Percentiles rank a stretch among this genome's conserved stretches.
Conservation (phyloP, 2,888 invertebrate species). For the Notodonta ziczac region DNA sequence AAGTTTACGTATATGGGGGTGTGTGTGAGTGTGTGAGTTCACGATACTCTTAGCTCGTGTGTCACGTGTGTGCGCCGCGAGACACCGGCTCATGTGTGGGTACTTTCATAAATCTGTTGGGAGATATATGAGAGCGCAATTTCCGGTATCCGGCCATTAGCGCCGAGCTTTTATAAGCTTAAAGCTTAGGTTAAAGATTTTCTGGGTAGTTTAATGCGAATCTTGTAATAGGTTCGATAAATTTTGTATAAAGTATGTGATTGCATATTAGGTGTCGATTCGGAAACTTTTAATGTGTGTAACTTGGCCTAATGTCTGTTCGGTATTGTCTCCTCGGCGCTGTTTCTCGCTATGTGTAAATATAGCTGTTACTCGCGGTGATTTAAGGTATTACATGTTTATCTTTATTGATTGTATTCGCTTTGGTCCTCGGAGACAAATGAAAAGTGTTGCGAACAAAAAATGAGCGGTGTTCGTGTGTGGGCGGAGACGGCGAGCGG, state of each 20-base stretch:
- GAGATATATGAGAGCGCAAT: constrained; percentile 96
- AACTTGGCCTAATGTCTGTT: constrained; percentile 81
- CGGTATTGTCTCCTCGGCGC: constrained; percentile 43
- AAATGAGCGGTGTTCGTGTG: constrained; percentile 83
- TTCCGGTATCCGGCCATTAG: constrained; percentile 96
- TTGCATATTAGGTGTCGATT: constrained; percentile 84
- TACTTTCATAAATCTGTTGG: constrained; percentile 95
- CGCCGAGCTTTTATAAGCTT: constrained; percentile 87
- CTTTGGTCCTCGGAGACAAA: constrained; percentile 43
- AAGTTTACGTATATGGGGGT: constrained; percentile 60
- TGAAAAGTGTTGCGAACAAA: constrained; percentile 61
- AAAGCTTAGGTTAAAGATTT: constrained; percentile 85
- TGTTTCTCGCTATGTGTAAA: constrained; percentile 17
- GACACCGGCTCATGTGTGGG: constrained; percentile 84
- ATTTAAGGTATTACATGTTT: background rate
- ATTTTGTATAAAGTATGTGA: constrained; percentile 84
- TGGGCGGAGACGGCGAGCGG: constrained; percentile 49
- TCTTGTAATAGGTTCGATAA: constrained; percentile 85
- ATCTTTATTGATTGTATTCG: constrained; percentile 18
- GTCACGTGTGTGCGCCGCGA: constrained; percentile 67
- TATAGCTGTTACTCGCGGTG: background rate
- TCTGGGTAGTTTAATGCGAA: constrained; percentile 85
- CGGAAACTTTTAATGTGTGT: constrained; percentile 83
- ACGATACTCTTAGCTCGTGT: constrained; percentile 38
- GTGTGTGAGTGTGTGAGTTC: constrained; percentile 46